A percentile compares a stretch with the other conserved stretches of the same genome.
Evolutionary conservation across 2,888 invertebrate genomes (phyloP).

Genomic region (Netelia virgata): DNA sequence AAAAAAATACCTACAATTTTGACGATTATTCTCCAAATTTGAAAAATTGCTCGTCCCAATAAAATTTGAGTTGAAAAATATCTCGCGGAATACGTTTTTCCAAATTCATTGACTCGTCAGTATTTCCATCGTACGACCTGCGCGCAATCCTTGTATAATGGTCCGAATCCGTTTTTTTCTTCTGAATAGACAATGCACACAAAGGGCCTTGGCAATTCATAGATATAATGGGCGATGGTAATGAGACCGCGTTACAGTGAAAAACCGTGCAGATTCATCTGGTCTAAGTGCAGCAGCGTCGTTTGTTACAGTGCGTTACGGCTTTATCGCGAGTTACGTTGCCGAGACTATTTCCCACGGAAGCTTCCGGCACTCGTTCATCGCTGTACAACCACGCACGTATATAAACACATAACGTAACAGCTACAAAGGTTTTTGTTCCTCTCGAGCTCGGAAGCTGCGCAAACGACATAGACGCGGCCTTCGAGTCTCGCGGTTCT

Average conservation of each 20-base stretch:
- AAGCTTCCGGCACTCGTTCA: slow-evolving; percentile 28
- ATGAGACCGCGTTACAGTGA: neutral
- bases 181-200: neutral
- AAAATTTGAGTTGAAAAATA: too few relatives aligned
- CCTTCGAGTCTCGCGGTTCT: slow-evolving; percentile 28
- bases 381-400: neutral
- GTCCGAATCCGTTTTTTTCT: too few relatives aligned
- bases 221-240: slow-evolving; percentile 37
- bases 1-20: too few relatives aligned
- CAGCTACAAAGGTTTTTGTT: slow-evolving; percentile 19
- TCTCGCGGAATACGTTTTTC: too few relatives aligned
- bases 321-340: slow-evolving; percentile 16
- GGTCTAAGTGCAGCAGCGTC: slow-evolving; percentile 11
- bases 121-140: too few relatives aligned
- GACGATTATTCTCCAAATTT: too few relatives aligned
- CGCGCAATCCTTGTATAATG: too few relatives aligned
- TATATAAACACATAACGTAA: neutral
- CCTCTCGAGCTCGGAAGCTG: slow-evolving; percentile 47
- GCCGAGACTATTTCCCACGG: slow-evolving; percentile 59
- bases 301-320: slow-evolving; percentile 10
- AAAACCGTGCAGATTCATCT: slow-evolving; percentile 24
- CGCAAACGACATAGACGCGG: slow-evolving; percentile 16
- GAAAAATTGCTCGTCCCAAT: too few relatives aligned
- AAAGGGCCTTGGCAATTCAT: neutral
- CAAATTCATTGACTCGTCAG: too few relatives aligned